Percentiles rank a stretch among this genome's conserved stretches.
Evolutionary conservation across 2,797 vertebrate species (phyloP).

Genomic region (Anabacerthia variegaticeps): DNA sequence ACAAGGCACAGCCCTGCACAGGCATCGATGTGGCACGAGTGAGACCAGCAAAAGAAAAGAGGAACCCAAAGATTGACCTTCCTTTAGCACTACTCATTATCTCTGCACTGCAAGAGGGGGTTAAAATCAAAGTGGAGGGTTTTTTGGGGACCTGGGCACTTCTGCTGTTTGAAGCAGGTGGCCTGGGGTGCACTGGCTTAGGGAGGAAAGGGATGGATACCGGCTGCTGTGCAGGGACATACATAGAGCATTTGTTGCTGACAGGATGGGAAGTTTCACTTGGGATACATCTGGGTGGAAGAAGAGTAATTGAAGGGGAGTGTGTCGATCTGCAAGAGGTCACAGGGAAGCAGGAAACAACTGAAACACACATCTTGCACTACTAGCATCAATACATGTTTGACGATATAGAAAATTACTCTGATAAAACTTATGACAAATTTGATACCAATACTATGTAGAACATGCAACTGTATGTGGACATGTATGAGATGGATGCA

Average conservation of each 20-base stretch:
- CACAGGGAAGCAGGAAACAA: slow-evolving; percentile 29
- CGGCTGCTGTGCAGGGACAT: background rate
- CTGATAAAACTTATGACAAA: slow-evolving; percentile 34
- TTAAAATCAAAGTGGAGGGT: background rate
- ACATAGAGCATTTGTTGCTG: background rate
- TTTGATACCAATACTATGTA: background rate
- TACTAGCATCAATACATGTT: slow-evolving; percentile 11
- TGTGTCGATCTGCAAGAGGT: background rate
- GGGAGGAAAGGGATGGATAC: background rate
- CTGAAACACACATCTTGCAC: slow-evolving; percentile 3
- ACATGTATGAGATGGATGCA: background rate
- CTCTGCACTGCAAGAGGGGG: background rate
- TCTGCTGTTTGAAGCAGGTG: background rate
- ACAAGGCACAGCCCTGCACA: background rate
- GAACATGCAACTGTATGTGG: background rate
- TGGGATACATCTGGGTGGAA: background rate
- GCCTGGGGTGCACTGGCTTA: background rate
- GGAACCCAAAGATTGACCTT: background rate
- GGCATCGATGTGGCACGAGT: background rate
- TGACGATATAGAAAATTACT: slow-evolving; percentile 7
- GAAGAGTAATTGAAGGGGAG: slow-evolving; percentile 42
- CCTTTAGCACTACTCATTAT: background rate
- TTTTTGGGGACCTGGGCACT: background rate
- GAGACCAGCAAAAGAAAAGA: background rate
- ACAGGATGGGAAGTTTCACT: background rate